Base-by-base conservation (phyloP, 2,888 invertebrate species). In the Tenthredo mesomela region DNA sequence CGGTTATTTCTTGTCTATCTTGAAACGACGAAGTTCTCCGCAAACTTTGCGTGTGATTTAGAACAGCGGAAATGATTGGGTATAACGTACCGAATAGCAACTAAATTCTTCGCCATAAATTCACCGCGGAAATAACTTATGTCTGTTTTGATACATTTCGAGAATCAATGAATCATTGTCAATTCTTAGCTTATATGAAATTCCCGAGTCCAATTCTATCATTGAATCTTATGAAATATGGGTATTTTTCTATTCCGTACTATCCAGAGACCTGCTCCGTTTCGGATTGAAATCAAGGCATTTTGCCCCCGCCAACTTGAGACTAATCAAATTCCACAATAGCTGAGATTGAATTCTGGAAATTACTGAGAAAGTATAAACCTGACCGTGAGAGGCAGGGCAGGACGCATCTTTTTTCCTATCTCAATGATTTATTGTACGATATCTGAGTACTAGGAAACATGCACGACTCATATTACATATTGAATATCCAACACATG, bases 291-390 rank as follows among this genome's bases (percentile, higher is more conserved):
- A 80, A 80, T 80, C 80, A 25, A 61, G 21, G 80, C 58, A 80
- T 80, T 61, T n/a, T 10, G 10, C 43, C 80, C 40, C 50, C 25
- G 61, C 61, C 58, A 58, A 80, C 80, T 80, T 61, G 80, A 58
- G 80, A 61, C 61, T 80, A 80, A 80, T 80, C 80, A 80, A 80
- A 80, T 80, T 80, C 80, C 58, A 61, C 80, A 80, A 80, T 58
- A 80, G 80, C 80, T 40, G 80, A 80, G 61, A 80, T 80, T 80
- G 80, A 80, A 80, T 80, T 80, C 61, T 25, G 80, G 33, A 80
- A 80, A 80, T 80, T 80, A 80, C 80, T 80, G n/a, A 15, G n/a
- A 40, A 40, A 58, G 61, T 80, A 40, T 58, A 54, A 61, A 58
- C 80, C 58, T 61, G 37, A 61, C 37, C 80, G 25, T 18, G 40